phyloP scores from a whole-genome alignment of 2,888 invertebrate species.

The Phania funesta region DNA sequence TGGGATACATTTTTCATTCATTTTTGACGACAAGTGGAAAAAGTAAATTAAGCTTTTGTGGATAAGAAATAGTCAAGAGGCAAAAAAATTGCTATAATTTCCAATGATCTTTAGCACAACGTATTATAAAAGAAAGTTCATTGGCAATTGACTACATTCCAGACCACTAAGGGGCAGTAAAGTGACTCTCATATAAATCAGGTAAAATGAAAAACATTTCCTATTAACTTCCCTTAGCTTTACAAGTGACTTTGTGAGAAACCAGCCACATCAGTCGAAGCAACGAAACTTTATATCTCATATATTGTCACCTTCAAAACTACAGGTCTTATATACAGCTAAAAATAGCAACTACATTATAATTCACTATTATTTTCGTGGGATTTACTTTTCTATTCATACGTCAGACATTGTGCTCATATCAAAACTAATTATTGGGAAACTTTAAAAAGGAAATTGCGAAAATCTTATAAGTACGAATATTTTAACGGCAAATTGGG shows the following conservation, averaged over 20 bases:
- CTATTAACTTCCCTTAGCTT: background rate
- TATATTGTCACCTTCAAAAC: background rate
- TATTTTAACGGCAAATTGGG: constrained; percentile 29
- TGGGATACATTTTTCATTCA: too few species aligned
- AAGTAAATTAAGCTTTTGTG: too few species aligned
- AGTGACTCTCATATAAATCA: too few species aligned
- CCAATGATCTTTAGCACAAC: too few species aligned
- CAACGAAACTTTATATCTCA: too few species aligned
- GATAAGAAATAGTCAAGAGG: too few species aligned
- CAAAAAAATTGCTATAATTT: too few species aligned
- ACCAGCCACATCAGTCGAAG: background rate
- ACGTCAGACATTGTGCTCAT: constrained; percentile 34
- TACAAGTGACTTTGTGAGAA: background rate
- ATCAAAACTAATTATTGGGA: constrained; percentile 18
- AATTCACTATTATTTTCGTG: constrained; percentile 26
- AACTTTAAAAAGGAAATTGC: background rate
- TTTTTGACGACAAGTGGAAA: too few species aligned
- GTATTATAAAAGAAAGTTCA: too few species aligned
- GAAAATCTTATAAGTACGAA: background rate
- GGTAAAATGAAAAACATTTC: too few species aligned
- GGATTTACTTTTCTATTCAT: constrained; percentile 15
- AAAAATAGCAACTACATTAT: background rate
- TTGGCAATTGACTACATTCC: too few species aligned
- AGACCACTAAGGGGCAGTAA: too few species aligned
- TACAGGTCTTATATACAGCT: background rate